Evolutionary conservation across 2,797 vertebrate genomes (phyloP), one percentile per base, ranked within the genome.

Genomic region (Sibirionetta formosa): DNA sequence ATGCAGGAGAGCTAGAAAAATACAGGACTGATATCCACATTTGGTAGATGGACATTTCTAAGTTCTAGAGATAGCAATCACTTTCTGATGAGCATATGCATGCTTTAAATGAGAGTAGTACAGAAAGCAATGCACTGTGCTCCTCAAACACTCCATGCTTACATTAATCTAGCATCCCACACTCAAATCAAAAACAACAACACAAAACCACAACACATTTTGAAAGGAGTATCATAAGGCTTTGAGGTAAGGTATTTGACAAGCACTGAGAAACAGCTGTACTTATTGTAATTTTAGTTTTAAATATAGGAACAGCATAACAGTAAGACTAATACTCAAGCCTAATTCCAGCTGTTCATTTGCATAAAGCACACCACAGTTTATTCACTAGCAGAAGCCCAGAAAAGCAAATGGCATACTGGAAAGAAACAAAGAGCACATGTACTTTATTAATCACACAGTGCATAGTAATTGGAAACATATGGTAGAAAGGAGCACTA

Each of bases 291-390:
- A 54, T 84, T 82, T 82, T 60, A 22, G 57, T 94, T 89, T 86
- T n/a, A 79, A 70, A 72, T 68, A 77, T 0, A 70, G 20, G 66
- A 89, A 61, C 38, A 92, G 71, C 24, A n/a, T 33, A 57, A 4
- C 31, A 29, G 29, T 61, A 75, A 42, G 68, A 65, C 66, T 66
- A 70, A 51, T 57, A 77, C 44, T 20, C 6, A 19, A 50, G 36
- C 36, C 58, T 50, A 65, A 88, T 36, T 91, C 35, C 94, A 96
- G 82, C 75, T 94, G 58, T 61, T 88, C 72, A 36, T 5, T 3
- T 64, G 48, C 50, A 82, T n/a, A 76, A 87, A 86, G 50, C 61
- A 61, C 31, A 75, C 81, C 77, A 48, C 29, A 64, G 68, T 68
- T 86, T 54, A 75, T 42, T 80, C 73, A 38, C 61, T 13, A 48